Conservation (phyloP, 2,888 invertebrate species). For the Laspeyria flexula region DNA sequence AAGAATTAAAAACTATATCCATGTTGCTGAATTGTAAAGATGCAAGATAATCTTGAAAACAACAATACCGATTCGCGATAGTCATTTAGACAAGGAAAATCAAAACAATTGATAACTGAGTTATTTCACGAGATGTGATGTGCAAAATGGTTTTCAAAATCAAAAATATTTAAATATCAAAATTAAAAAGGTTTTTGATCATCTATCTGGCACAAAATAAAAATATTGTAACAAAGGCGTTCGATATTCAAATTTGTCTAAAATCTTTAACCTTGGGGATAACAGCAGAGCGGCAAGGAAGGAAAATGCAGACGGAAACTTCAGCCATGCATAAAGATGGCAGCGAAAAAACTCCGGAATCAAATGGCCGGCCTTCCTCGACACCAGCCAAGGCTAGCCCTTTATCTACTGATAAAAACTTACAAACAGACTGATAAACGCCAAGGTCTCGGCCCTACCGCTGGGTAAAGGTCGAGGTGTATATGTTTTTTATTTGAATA, state of each 20-base stretch:
- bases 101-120: no score
- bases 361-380: slow-evolving; percentile 57
- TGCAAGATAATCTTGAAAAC: no score
- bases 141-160: no score
- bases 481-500: slow-evolving; percentile 48
- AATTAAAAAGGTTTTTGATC: no score
- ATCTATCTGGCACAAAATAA: no score
- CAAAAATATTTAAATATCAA: no score
- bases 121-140: no score
- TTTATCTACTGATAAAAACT: slow-evolving; percentile 73
- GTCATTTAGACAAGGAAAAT: no score
- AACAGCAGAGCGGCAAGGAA: slow-evolving; percentile 68
- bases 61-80: no score
- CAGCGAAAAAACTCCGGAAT: slow-evolving; percentile 70
- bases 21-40: no score
- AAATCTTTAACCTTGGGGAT: slow-evolving; percentile 47
- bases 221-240: slow-evolving; percentile 1
- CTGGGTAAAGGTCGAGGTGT: slow-evolving; percentile 77
- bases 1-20: no score
- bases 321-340: slow-evolving; percentile 67
- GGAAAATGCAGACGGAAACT: slow-evolving; percentile 68
- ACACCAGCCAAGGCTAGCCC: slow-evolving; percentile 73
- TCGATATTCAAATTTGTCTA: slow-evolving; percentile 9
- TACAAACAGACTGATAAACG: slow-evolving; percentile 68
- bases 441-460: slow-evolving; percentile 71